Evolutionary conservation across 2,888 invertebrate species (phyloP), one percentile per base, ranked within the genome.

Genomic region (Andrena fulva): DNA sequence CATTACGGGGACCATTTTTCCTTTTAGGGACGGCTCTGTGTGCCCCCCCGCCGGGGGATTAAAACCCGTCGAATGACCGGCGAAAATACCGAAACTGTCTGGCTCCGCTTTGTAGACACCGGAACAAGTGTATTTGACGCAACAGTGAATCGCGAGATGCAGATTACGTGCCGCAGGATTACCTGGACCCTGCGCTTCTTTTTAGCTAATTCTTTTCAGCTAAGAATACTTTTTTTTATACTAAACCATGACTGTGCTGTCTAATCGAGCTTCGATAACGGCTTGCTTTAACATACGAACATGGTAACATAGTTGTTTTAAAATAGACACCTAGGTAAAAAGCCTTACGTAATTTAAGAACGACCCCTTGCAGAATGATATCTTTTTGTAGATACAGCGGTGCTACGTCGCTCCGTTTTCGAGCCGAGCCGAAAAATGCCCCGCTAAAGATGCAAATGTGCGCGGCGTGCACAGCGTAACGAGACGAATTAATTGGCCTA

Each of bases 1-100:
- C 78, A 81, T 88, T 85, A 87, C 80, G 69, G 50, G 52, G 50
- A 60, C 68, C 67, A 85, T 88, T 88, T 88, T 88, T 88, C 87
- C 85, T 85, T 84, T 88, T 7, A 63, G 29, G 35, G 35, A 59
- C 20, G 70, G 68, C 54, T 48, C 60, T 48, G 33, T 56, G 20
- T 48, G 69, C 73, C 63, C 71, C 42, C 73, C 62, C 16, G 27
- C 33, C 59, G 8, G 29, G 42, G 84, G 80, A 76, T 79, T 79
- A 82, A 84, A 82, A 75, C 66, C 81, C 60, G 68, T 56, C 76
- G 79, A 64, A 79, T 76, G 68, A 79, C 84, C 76, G 35, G 50
- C 31, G 67, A 82, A 82, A 83, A 83, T 82, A 71, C 63, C 74
- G 62, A 77, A 83, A 82, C 80, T 80, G 60, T 80, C 67, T 29